Evolutionary conservation across 1,140 invertebrate genomes (phyloP).

Genomic region (Lysiphlebus fabarum): DNA sequence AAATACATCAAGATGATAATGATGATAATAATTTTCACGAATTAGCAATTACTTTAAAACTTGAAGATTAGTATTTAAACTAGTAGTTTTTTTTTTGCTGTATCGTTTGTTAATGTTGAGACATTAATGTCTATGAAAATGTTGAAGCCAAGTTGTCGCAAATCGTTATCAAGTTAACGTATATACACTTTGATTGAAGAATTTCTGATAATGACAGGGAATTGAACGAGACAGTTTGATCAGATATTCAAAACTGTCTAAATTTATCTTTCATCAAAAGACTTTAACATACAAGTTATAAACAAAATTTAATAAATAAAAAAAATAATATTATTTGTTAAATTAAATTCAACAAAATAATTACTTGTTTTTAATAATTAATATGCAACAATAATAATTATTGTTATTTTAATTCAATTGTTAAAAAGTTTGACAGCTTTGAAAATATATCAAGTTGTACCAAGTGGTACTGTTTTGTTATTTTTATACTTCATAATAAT

Average conservation of each 20-base stretch:
- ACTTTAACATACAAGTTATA: conserved; percentile 36
- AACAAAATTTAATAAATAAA: conserved; percentile 32
- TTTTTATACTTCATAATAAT: too few relatives aligned
- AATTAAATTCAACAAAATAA: too few relatives aligned
- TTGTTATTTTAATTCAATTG: too few relatives aligned
- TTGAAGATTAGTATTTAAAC: not conserved
- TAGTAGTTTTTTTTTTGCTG: not conserved
- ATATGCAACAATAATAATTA: too few relatives aligned
- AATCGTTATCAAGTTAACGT: conserved; percentile 37
- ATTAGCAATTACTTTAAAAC: too few relatives aligned
- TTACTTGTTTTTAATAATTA: too few relatives aligned
- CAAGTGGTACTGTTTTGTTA: too few relatives aligned
- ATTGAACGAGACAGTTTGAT: conserved; percentile 45
- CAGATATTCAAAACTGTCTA: conserved; percentile 49
- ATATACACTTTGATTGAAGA: conserved; percentile 52
- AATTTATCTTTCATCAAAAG: conserved; percentile 17
- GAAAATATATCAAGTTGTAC: too few relatives aligned
- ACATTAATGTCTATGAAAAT: conserved; percentile 9
- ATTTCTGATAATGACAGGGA: conserved; percentile 47
- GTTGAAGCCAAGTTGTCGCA: conserved; percentile 26
- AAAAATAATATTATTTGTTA: not conserved
- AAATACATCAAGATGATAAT: too few relatives aligned
- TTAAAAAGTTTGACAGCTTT: too few relatives aligned
- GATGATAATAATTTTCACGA: too few relatives aligned
- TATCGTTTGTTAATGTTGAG: not conserved